Percentiles rank a stretch among this genome's conserved stretches.
Conservation (phyloP, 1,140 invertebrate species). For the Trachelipus rathkii region DNA sequence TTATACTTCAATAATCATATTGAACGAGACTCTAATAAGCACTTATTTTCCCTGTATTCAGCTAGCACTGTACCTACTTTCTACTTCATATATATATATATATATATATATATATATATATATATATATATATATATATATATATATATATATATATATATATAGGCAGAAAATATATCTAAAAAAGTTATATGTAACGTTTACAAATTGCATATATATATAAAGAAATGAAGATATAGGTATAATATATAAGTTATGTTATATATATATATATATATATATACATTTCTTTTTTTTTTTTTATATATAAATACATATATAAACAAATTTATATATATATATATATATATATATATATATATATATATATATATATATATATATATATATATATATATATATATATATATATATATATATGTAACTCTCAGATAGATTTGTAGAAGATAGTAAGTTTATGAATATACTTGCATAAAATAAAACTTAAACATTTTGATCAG, state of each 20-base stretch:
- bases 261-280: conserved; percentile 22
- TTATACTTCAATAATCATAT: too few species aligned
- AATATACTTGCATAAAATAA: too few species aligned
- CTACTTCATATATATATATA: too few species aligned
- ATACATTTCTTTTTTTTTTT: background rate
- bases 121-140: conserved; percentile 19
- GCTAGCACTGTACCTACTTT: too few species aligned
- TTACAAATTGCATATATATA: too few species aligned
- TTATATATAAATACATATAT: background rate
- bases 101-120: conserved; percentile 19
- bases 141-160: conserved; percentile 20
- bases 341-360: conserved; percentile 18
- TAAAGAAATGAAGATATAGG: background rate
- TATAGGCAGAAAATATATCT: too few species aligned
- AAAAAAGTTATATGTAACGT: too few species aligned
- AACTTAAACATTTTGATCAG: too few species aligned
- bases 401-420: background rate
- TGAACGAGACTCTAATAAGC: too few species aligned
- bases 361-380: conserved; percentile 20
- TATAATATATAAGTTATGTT: conserved; percentile 20
- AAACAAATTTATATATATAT: conserved; percentile 1
- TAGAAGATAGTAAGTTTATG: too few species aligned
- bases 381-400: conserved; percentile 18
- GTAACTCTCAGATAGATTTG: too few species aligned
- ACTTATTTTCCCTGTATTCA: too few species aligned